Evolutionary conservation across 1,140 invertebrate species (phyloP).

Genomic region (Zaprionus capensis): DNA sequence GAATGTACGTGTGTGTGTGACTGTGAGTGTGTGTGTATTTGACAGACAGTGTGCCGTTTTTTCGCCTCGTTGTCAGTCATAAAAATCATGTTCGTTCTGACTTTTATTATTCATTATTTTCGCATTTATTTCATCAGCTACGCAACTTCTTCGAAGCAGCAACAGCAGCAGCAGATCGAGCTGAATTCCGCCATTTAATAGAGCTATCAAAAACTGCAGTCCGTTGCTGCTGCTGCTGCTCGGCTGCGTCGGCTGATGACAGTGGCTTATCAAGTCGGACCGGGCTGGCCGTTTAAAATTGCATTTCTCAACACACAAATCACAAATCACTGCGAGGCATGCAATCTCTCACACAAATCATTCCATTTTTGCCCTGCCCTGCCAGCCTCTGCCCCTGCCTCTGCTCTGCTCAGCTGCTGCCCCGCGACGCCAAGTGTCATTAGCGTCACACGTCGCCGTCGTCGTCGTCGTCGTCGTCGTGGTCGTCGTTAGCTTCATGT

Average conservation of each 20-base stretch:
- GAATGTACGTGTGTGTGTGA: not conserved
- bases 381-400: not conserved
- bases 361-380: slow-evolving; percentile 63
- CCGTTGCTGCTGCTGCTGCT: slow-evolving; percentile 27
- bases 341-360: slow-evolving; percentile 82
- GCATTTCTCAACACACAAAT: slow-evolving; percentile 81
- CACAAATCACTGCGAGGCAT: slow-evolving; percentile 80
- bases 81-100: slow-evolving; percentile 75
- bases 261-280: slow-evolving; percentile 72
- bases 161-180: not conserved
- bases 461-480: slow-evolving; percentile 7
- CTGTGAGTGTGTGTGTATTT: slow-evolving; percentile 3
- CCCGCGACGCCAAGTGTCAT: slow-evolving; percentile 71
- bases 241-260: slow-evolving; percentile 62
- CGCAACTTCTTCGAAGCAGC: slow-evolving; percentile 47
- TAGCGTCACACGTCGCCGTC: slow-evolving; percentile 71
- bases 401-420: not conserved
- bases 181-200: slow-evolving; percentile 59
- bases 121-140: slow-evolving; percentile 68
- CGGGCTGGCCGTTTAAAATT: slow-evolving; percentile 73
- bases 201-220: slow-evolving; percentile 70
- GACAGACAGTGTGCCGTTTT: slow-evolving; percentile 24
- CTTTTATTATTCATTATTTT: slow-evolving; percentile 83
- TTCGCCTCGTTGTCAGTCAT: slow-evolving; percentile 49
- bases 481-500: slow-evolving; percentile 43